These are phyloP conservation scores for Callocephalon fimbriatum DNA, from an alignment of 2,113 vertebrate species.

Conservation along the genomic window DNA sequence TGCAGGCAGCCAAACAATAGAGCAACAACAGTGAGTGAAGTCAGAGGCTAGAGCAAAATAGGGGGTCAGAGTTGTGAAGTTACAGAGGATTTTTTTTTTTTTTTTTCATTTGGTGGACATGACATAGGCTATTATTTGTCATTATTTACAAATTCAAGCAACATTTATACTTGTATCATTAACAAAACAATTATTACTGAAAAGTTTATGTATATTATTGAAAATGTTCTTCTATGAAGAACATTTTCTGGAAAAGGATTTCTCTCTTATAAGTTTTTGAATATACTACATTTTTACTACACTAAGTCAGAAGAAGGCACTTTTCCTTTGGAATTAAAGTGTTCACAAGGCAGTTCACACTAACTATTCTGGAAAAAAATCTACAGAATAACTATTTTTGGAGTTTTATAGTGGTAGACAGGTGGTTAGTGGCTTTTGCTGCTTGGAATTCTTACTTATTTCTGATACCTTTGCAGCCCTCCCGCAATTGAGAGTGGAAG, in stretches of 20 bases:
- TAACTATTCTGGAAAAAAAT: background rate
- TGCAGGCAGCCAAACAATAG: background rate
- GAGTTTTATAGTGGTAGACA: background rate
- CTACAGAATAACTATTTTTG: background rate
- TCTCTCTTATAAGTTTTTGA: background rate
- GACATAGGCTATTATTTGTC: background rate
- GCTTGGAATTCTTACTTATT: background rate
- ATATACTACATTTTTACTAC: background rate
- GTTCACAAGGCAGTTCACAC: background rate
- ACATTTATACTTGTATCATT: background rate
- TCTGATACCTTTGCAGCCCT: background rate
- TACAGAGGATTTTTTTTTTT: background rate
- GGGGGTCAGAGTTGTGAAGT: background rate
- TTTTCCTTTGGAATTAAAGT: background rate
- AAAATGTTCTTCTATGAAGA: fast-evolving
- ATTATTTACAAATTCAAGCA: background rate
- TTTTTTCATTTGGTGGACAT: background rate
- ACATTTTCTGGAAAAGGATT: background rate
- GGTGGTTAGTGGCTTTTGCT: background rate
- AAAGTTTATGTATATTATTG: too few species aligned
- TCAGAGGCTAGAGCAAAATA: background rate
- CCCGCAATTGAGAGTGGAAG: background rate
- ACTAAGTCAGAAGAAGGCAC: background rate
- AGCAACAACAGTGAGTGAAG: background rate
- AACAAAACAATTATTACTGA: background rate